phyloP scores from a whole-genome alignment of 2,888 invertebrate species.

The Carcina quercana region DNA sequence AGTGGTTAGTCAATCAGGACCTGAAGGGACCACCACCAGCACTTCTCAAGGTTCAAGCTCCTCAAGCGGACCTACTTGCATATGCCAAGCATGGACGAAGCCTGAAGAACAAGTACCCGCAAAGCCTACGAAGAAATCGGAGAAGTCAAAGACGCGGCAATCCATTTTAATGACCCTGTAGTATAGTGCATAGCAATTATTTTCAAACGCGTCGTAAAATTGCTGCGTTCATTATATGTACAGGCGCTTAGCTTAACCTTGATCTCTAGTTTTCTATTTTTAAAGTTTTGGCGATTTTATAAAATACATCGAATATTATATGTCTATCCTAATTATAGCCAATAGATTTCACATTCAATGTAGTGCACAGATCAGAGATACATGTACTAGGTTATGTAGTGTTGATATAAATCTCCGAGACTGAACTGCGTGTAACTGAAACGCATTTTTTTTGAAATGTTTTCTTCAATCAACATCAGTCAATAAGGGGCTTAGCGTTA shows the following conservation, averaged over 20 bases:
- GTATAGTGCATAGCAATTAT: constrained; percentile 1
- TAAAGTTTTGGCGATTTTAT: too few species aligned
- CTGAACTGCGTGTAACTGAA: too few species aligned
- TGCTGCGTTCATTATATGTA: constrained; percentile 2
- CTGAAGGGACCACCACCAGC: constrained; percentile 7
- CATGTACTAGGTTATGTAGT: too few species aligned
- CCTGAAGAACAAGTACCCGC: constrained; percentile 26
- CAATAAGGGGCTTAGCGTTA: too few species aligned
- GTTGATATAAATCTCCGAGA: too few species aligned
- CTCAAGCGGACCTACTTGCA: constrained; percentile 46
- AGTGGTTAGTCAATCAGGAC: constrained; percentile 7
- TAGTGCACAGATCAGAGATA: too few species aligned
- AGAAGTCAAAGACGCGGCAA: background rate
- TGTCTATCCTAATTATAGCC: too few species aligned
- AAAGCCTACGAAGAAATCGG: constrained; percentile 12
- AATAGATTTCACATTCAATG: too few species aligned
- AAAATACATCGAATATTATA: too few species aligned
- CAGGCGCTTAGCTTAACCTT: constrained; percentile 7
- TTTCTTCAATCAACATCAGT: too few species aligned
- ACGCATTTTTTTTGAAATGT: too few species aligned
- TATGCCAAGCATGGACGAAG: constrained; percentile 62
- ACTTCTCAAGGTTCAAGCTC: constrained; percentile 30
- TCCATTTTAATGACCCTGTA: constrained; percentile 3
- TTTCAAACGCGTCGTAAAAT: background rate
- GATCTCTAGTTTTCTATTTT: too few species aligned